Conservation (phyloP, 2,113 vertebrate species). For the Miniopterus natalensis region DNA sequence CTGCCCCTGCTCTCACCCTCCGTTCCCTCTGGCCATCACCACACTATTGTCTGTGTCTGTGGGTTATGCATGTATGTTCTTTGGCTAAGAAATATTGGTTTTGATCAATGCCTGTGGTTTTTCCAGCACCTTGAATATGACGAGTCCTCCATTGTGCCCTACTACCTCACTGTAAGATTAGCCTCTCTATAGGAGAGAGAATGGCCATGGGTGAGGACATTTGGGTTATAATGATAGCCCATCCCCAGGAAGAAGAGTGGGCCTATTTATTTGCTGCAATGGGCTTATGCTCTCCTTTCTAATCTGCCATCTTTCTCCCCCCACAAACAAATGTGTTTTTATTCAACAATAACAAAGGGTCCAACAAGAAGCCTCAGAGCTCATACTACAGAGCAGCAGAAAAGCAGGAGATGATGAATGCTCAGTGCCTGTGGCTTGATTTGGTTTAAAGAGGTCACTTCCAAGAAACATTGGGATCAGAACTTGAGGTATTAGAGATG, state of each 20-base stretch:
- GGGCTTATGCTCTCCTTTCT: not conserved
- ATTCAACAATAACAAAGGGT: slow-evolving; percentile 49
- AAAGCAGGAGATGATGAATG: slow-evolving; percentile 21
- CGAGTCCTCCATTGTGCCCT: not conserved
- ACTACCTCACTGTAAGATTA: not conserved
- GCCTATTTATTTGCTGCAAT: not conserved
- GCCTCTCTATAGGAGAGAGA: not conserved
- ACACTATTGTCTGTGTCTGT: not conserved
- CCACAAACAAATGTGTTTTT: slow-evolving; percentile 31
- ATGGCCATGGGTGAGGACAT: not conserved
- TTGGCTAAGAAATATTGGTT: not conserved
- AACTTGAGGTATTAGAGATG: not conserved
- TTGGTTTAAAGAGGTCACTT: slow-evolving; percentile 53
- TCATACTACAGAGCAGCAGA: not conserved
- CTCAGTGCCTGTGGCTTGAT: slow-evolving; percentile 34
- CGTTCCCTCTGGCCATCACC: not conserved
- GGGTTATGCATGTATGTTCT: not conserved
- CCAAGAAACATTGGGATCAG: slow-evolving; percentile 57
- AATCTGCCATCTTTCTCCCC: not conserved
- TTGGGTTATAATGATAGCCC: not conserved
- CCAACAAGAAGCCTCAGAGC: slow-evolving; percentile 41
- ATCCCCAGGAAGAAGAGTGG: not conserved
- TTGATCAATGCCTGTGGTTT: not conserved
- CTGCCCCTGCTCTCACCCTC: not conserved
- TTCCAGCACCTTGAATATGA: not conserved